Percentiles rank a stretch among this genome's conserved stretches.
These are phyloP conservation scores for Boloria selene DNA, from an alignment of 2,888 invertebrate species.

Conservation along the genomic window DNA sequence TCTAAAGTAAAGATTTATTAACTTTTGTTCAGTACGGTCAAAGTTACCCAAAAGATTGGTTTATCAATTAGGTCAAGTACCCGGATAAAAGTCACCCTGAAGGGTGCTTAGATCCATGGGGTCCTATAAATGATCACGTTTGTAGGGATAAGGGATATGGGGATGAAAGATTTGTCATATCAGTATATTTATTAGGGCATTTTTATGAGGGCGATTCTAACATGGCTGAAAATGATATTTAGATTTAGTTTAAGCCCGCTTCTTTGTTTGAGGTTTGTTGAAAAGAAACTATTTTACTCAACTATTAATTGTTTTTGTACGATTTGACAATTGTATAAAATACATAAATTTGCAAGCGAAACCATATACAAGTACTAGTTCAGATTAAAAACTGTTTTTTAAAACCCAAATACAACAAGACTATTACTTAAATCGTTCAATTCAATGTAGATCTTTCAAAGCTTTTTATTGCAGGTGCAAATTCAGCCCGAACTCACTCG, in stretches of 20 bases:
- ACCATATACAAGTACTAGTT: too few relatives aligned
- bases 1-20: too few relatives aligned
- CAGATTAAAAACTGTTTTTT: too few relatives aligned
- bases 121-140: slow-evolving; percentile 8
- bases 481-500: slow-evolving; percentile 15
- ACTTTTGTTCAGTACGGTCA: background rate
- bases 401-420: background rate
- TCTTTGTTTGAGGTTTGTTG: too few relatives aligned
- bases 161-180: slow-evolving; percentile 3
- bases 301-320: background rate
- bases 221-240: background rate
- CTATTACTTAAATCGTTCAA: background rate
- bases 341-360: too few relatives aligned
- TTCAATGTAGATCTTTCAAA: background rate
- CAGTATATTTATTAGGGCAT: slow-evolving; percentile 2
- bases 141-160: slow-evolving; percentile 11
- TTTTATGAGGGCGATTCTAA: slow-evolving; percentile 2
- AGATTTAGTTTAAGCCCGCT: too few relatives aligned
- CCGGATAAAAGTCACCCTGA: slow-evolving; percentile 19
- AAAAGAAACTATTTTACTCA: too few relatives aligned
- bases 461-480: slow-evolving; percentile 23
- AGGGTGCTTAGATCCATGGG: slow-evolving; percentile 10
- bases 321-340: background rate
- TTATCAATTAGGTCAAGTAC: background rate
- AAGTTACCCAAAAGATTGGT: background rate